These are phyloP conservation scores for Pemphredon lugubris DNA, from an alignment of 2,888 invertebrate genomes.

Conservation along the genomic window DNA sequence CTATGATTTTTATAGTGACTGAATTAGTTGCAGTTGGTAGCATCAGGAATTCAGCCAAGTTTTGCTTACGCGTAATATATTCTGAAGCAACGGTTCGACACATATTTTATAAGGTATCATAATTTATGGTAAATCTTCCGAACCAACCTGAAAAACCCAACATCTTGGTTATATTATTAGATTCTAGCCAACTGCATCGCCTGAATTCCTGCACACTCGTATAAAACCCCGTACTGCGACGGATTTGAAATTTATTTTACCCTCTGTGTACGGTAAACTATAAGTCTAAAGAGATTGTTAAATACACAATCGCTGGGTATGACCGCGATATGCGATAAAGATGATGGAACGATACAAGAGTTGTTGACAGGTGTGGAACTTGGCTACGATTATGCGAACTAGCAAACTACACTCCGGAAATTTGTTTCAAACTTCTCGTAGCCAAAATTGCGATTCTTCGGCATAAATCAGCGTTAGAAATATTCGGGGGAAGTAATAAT, in stretches of 20 bases:
- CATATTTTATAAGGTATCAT: too few relatives aligned
- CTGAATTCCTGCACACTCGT: slow-evolving; percentile 29
- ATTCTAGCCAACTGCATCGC: slow-evolving; percentile 12
- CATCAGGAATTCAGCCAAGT: too few relatives aligned
- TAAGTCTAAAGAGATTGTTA: slow-evolving; percentile 53
- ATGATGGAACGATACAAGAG: slow-evolving; percentile 50
- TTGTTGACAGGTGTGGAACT: slow-evolving; percentile 48
- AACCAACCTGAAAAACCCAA: slow-evolving; percentile 27
- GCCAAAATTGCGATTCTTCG: slow-evolving; percentile 37
- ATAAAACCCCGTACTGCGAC: slow-evolving; percentile 20
- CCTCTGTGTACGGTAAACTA: not conserved
- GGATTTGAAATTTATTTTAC: slow-evolving; percentile 19
- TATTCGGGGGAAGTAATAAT: slow-evolving; percentile 18
- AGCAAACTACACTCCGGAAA: slow-evolving; percentile 40
- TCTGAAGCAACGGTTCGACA: too few relatives aligned
- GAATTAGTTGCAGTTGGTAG: too few relatives aligned
- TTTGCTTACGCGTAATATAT: too few relatives aligned
- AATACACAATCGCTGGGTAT: slow-evolving; percentile 36
- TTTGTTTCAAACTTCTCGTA: slow-evolving; percentile 35
- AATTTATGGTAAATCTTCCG: not conserved
- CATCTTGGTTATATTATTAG: slow-evolving; percentile 53
- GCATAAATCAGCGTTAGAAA: slow-evolving; percentile 22
- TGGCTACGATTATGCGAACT: slow-evolving; percentile 43
- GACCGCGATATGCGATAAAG: slow-evolving; percentile 34
- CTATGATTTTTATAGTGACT: too few relatives aligned